phyloP scores from a whole-genome alignment of 1,140 invertebrate genomes.

The Aplysia californica region DNA sequence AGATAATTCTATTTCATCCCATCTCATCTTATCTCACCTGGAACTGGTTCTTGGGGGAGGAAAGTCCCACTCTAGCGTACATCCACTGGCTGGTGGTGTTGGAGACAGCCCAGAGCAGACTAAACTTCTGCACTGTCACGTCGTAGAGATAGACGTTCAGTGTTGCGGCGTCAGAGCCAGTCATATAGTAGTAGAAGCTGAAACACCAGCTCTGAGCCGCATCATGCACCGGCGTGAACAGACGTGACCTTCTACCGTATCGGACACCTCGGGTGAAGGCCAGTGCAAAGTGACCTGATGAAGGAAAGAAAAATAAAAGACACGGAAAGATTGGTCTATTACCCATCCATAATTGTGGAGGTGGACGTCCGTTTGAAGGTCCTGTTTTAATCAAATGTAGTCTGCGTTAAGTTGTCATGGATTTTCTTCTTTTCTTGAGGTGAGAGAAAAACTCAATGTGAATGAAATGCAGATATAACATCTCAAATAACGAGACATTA shows the following conservation, averaged over 20 bases:
- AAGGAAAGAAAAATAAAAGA: constrained; percentile 5
- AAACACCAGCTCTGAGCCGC: not conserved
- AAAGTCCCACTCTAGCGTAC: constrained; percentile 46
- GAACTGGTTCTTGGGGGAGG: constrained; percentile 19
- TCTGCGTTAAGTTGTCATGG: too few species aligned
- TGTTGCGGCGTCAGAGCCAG: not conserved
- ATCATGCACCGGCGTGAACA: constrained; percentile 3
- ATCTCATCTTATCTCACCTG: too few species aligned
- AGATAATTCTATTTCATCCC: too few species aligned
- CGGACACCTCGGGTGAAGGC: too few species aligned
- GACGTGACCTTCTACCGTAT: constrained; percentile 1
- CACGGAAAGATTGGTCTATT: not conserved
- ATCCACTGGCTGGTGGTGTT: constrained; percentile 56
- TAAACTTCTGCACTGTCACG: not conserved
- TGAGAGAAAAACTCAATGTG: too few species aligned
- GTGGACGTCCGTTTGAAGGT: too few species aligned
- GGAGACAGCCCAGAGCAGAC: not conserved
- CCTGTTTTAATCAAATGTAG: too few species aligned
- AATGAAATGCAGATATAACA: too few species aligned
- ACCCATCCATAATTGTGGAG: too few species aligned
- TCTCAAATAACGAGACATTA: not conserved
- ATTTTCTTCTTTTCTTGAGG: too few species aligned
- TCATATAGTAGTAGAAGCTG: constrained; percentile 14
- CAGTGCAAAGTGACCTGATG: constrained; percentile 24
- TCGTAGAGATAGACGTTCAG: constrained; percentile 10